A percentile compares a stretch with the other conserved stretches of the same genome.
These are phyloP conservation scores for Platycheirus rosarum DNA, from an alignment of 2,888 invertebrate species.

Conservation along the genomic window DNA sequence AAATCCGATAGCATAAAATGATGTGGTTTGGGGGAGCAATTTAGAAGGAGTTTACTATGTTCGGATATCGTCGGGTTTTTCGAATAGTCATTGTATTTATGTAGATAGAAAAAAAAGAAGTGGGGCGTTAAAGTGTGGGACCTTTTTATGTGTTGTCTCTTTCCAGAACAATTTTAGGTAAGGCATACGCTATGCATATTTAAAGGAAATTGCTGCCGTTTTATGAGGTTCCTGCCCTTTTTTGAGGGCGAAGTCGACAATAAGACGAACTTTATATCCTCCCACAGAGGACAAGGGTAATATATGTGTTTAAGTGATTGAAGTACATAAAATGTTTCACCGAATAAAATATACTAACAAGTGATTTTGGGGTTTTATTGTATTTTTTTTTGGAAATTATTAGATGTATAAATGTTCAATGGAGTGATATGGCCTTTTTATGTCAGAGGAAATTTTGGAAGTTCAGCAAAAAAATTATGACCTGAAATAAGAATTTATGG, in stretches of 20 bases:
- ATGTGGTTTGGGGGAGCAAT: slow-evolving; percentile 14
- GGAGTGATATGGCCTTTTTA: no score
- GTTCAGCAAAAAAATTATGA: no score
- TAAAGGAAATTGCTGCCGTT: slow-evolving; percentile 53
- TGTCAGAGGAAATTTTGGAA: no score
- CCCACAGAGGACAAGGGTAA: neutral
- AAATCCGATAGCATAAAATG: slow-evolving; percentile 22
- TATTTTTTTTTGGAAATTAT: no score
- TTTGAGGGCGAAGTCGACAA: neutral
- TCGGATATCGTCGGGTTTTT: slow-evolving; percentile 35
- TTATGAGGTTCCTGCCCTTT: slow-evolving; percentile 37
- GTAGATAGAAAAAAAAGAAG: neutral
- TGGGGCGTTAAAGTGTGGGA: neutral
- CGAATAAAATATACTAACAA: neutral
- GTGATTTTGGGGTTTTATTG: no score
- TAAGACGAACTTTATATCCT: slow-evolving; percentile 13
- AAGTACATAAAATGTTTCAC: slow-evolving; percentile 3
- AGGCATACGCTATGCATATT: slow-evolving; percentile 57
- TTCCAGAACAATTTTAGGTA: slow-evolving; percentile 1
- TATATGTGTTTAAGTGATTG: slow-evolving; percentile 18
- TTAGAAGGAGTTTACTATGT: slow-evolving; percentile 48
- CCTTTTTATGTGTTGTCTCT: neutral
- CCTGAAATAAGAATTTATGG: no score
- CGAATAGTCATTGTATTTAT: slow-evolving; percentile 39
- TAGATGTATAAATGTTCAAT: no score